phyloP scores from a whole-genome alignment of 2,113 vertebrate species.

The Casuarius casuarius region DNA sequence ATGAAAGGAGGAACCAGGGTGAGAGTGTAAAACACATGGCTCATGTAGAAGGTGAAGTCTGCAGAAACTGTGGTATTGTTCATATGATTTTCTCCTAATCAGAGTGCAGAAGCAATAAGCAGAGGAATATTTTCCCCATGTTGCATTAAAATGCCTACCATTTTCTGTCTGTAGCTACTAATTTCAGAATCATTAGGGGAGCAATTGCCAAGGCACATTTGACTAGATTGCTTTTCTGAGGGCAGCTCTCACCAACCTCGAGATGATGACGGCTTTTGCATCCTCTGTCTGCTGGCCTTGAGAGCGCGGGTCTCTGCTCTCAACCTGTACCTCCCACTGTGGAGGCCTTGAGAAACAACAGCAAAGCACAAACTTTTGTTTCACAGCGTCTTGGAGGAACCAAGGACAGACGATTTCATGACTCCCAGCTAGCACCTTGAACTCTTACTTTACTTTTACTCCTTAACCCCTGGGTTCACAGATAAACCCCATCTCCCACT shows the following conservation, averaged over 20 bases:
- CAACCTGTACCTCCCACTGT: neutral
- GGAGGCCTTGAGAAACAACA: neutral
- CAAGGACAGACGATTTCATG: neutral
- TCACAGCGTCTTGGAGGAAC: neutral
- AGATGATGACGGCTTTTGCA: neutral
- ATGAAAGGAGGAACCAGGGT: neutral
- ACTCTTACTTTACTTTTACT: neutral
- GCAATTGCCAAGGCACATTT: conserved; percentile 10
- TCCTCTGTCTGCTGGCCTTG: neutral
- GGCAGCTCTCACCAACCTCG: neutral
- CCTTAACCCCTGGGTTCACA: neutral
- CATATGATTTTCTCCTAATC: conserved; percentile 41
- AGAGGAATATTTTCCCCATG: neutral
- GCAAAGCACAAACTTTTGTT: neutral
- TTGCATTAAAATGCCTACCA: conserved; percentile 50
- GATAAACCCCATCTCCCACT: neutral
- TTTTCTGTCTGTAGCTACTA: conserved; percentile 57
- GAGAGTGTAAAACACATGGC: neutral
- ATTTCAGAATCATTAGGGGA: conserved; percentile 62
- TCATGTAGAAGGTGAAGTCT: neutral
- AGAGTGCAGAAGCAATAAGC: neutral
- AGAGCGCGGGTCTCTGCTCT: neutral
- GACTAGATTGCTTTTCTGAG: neutral
- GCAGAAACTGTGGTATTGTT: neutral
- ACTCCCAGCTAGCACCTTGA: neutral